Base-by-base conservation (phyloP, 2,888 invertebrate species). In the Rhyacophila evoluta region DNA sequence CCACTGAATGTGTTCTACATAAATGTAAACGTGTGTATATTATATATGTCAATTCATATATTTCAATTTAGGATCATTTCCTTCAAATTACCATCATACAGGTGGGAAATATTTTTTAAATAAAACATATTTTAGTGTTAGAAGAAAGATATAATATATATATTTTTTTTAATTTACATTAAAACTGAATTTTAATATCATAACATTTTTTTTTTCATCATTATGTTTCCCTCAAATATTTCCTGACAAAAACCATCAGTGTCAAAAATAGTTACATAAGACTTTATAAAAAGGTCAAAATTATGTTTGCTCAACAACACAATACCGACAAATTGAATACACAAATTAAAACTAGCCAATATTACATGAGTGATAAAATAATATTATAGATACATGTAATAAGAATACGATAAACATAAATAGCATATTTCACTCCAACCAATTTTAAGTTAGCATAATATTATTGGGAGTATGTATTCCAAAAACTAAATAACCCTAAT, bases 91-190 rank as follows among this genome's bases (percentile, higher is more conserved):
- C n/a, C n/a, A n/a, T n/a, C n/a, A n/a, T n/a, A n/a, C n/a, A n/a
- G n/a, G n/a, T n/a, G n/a, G n/a, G 3, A 67, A 67, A 67, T 2
- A 67, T 69, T 27, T 10, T 15, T 41, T 0, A 69, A 69, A 69
- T 69, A 69, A 69, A 69, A 55, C 25, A 25, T 19, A 55, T 41
- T 39, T 19, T 55, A 55, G 55, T 69, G 41, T 68, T 74, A 36
- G 82, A 79, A 77, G 72, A 79, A 77, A 78, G 72, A 77, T 74
- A 80, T 77, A 81, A 41, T 41, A 39, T 39, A n/a, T n/a, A n/a
- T n/a, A n/a, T 41, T 41, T 39, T 79, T 80, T 77, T 72, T 68
- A 72, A 73, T 72, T 77, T 72, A 67, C 72, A 72, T 39, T 71
- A 71, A 41, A 69, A 41, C 69, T 75, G 33, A 79, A 37, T 67